Conservation (phyloP, 2,888 invertebrate genomes). For the Trissonchulus sp. region DNA sequence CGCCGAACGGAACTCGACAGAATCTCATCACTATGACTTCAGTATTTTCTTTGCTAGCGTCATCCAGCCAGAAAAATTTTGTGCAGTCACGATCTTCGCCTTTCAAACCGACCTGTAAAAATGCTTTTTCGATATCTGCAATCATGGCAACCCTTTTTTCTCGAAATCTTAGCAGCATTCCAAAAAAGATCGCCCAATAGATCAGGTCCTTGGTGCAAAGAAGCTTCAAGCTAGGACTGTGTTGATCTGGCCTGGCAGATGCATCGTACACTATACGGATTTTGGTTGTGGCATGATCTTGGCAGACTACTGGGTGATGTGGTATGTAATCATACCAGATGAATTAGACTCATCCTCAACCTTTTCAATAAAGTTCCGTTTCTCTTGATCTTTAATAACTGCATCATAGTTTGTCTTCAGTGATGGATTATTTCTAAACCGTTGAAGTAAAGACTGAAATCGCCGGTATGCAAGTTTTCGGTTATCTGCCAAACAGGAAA, state of each 20-base stretch:
- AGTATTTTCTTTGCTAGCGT: conserved; percentile 33
- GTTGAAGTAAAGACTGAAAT: not conserved
- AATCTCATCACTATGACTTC: conserved; percentile 33
- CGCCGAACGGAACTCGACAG: conserved; percentile 35
- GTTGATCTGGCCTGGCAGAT: conserved; percentile 27
- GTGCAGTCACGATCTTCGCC: conserved; percentile 33
- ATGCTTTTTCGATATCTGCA: conserved; percentile 38
- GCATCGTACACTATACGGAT: conserved; percentile 37
- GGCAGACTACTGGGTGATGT: conserved; percentile 34
- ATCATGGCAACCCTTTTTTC: conserved; percentile 25
- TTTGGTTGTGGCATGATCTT: conserved; percentile 33
- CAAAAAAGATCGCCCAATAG: conserved; percentile 33
- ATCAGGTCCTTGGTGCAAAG: conserved; percentile 32
- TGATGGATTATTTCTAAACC: not conserved
- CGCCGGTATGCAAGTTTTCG: not conserved
- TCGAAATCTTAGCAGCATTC: conserved; percentile 35
- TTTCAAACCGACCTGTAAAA: conserved; percentile 35
- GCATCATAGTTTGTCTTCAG: conserved; percentile 33
- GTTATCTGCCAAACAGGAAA: not conserved
- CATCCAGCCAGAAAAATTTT: conserved; percentile 34
- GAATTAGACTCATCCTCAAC: conserved; percentile 24
- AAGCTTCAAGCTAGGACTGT: conserved; percentile 32
- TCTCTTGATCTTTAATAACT: conserved; percentile 36
- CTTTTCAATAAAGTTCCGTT: conserved; percentile 36
- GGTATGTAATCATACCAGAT: conserved; percentile 32